Evolutionary conservation across 92 coral and sea anemone genomes (phyloP).

Genomic region (Epizoanthus scotinus): DNA sequence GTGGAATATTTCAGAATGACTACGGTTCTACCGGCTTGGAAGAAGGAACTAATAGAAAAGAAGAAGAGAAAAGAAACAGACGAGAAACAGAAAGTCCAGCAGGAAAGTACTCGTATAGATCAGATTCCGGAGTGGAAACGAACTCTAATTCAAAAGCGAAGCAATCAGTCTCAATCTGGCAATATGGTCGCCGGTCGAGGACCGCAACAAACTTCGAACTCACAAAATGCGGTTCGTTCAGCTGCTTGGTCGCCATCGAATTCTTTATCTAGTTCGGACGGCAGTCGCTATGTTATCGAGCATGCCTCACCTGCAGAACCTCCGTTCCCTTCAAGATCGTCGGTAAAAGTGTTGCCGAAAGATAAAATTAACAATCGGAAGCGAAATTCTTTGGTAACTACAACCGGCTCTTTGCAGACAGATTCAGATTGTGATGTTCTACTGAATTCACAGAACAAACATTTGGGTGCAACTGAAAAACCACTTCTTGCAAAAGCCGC

Average conservation of each 20-base stretch:
- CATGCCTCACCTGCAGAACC: conserved; percentile 2
- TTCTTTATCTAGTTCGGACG: conserved; percentile 15
- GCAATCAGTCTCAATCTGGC: conserved; percentile 39
- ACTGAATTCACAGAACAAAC: not conserved
- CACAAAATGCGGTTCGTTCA: not conserved
- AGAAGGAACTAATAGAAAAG: conserved; percentile 80
- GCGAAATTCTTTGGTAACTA: conserved; percentile 40
- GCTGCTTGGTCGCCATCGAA: not conserved
- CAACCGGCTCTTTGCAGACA: no score
- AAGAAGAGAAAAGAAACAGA: conserved; percentile 73
- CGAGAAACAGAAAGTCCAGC: conserved; percentile 56
- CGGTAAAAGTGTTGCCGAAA: conserved; percentile 10
- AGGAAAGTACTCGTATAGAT: conserved; percentile 47
- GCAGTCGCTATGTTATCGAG: conserved; percentile 27
- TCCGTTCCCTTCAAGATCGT: not conserved
- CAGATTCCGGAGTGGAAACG: conserved; percentile 86
- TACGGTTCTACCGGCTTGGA: conserved; percentile 86
- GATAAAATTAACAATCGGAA: conserved; percentile 22
- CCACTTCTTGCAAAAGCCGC: not conserved
- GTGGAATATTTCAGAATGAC: conserved; percentile 53
- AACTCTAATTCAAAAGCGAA: conserved; percentile 62
- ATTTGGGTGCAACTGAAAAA: not conserved
- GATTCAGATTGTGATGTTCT: not conserved
- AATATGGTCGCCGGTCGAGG: conserved; percentile 41
- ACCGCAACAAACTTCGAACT: conserved; percentile 42